Conservation (phyloP, 1,140 invertebrate species). For the Cephus cinctus region DNA sequence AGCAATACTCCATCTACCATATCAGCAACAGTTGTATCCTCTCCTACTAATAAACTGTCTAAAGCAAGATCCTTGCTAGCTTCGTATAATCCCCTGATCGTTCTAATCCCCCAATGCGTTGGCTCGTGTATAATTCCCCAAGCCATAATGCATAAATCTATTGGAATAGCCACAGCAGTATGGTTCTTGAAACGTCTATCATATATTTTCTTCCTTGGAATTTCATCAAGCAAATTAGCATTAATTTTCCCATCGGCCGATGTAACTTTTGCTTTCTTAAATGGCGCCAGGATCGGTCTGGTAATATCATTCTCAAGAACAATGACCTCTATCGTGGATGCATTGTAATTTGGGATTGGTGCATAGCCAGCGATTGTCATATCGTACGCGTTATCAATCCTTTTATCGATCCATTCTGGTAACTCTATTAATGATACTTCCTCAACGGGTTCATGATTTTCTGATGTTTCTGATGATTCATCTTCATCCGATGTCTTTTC, state of each 20-base stretch:
- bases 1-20: constrained; percentile 31
- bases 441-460: too few species aligned
- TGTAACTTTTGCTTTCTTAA: constrained; percentile 15
- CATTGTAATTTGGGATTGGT: constrained; percentile 31
- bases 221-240: neutral
- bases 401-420: constrained; percentile 30
- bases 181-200: constrained; percentile 30
- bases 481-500: neutral
- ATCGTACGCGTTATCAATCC: constrained; percentile 11
- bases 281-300: constrained; percentile 26
- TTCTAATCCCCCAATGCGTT: constrained; percentile 35
- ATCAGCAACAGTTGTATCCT: constrained; percentile 27
- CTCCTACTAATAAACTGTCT: constrained; percentile 30
- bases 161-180: constrained; percentile 24
- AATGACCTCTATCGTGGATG: constrained; percentile 35
- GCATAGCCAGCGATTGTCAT: constrained; percentile 24
- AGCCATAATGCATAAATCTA: constrained; percentile 48
- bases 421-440: constrained; percentile 37
- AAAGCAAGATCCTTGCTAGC: constrained; percentile 32
- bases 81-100: constrained; percentile 38
- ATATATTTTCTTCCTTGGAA: constrained; percentile 16
- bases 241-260: neutral
- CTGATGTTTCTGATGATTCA: constrained; percentile 1
- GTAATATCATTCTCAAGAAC: constrained; percentile 41
- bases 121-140: constrained; percentile 51